These are phyloP conservation scores for Araneus ventricosus DNA, from an alignment of 1,140 invertebrate genomes.

Conservation along the genomic window DNA sequence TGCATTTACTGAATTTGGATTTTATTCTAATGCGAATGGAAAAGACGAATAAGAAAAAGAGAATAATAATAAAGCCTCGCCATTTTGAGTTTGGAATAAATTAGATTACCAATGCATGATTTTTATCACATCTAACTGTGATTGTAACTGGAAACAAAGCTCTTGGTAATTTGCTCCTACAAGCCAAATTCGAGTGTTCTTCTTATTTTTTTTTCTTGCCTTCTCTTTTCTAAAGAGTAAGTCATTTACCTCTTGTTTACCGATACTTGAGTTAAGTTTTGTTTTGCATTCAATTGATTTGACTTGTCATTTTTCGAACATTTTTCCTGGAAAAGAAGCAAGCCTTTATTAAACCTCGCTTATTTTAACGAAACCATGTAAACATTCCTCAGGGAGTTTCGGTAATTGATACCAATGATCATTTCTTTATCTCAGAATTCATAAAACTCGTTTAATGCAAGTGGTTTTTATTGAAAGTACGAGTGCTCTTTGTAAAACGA, in stretches of 20 bases:
- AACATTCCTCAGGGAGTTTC: neutral
- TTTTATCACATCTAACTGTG: conserved; percentile 63
- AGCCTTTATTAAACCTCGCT: conserved; percentile 8
- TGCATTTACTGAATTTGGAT: conserved; percentile 45
- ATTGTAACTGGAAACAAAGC: conserved; percentile 56
- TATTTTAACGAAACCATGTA: neutral
- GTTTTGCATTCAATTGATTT: conserved; percentile 25
- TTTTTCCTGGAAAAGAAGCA: conserved; percentile 30
- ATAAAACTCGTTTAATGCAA: conserved; percentile 20
- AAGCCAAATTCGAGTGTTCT: conserved; percentile 14
- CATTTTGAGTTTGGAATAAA: conserved; percentile 55
- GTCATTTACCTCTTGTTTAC: conserved; percentile 62
- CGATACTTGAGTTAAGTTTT: conserved; percentile 53
- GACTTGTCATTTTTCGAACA: conserved; percentile 39
- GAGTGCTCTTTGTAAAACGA: neutral
- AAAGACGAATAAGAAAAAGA: neutral
- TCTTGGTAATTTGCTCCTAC: conserved; percentile 29
- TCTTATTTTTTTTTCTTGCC: neutral
- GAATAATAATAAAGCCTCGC: conserved; percentile 36
- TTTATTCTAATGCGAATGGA: conserved; percentile 46
- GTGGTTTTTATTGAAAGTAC: conserved; percentile 41
- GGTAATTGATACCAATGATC: conserved; percentile 48
- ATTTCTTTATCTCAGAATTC: neutral
- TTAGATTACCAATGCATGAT: conserved; percentile 60
- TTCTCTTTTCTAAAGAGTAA: conserved; percentile 3